phyloP scores from a whole-genome alignment of 2,113 vertebrate genomes.

The Alethe diademata region DNA sequence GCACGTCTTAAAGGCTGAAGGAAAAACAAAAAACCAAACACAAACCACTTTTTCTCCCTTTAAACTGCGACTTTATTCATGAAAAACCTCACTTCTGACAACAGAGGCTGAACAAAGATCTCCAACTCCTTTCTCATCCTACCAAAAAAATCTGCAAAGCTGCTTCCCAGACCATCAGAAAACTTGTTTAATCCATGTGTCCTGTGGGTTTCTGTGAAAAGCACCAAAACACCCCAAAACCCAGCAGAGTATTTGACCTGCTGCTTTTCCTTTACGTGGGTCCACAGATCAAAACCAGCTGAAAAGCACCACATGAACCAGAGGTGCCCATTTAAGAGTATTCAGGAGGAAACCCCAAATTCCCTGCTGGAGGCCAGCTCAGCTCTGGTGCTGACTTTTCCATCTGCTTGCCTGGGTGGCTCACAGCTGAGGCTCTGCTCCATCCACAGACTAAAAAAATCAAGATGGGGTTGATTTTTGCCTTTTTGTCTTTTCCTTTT shows the following conservation, averaged over 20 bases:
- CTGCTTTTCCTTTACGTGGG: background rate
- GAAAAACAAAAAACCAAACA: background rate
- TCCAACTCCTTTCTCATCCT: background rate
- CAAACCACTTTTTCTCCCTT: background rate
- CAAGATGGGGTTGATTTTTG: background rate
- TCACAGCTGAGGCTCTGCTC: background rate
- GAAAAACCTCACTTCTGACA: conserved; percentile 25
- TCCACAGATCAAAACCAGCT: background rate
- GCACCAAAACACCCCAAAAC: background rate
- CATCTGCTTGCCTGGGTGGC: background rate
- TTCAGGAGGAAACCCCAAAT: background rate
- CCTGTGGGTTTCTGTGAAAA: background rate
- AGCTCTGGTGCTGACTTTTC: background rate
- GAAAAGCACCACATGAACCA: background rate
- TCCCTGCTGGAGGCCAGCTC: background rate
- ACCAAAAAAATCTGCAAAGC: conserved; percentile 4
- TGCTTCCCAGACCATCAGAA: background rate
- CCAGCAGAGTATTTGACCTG: background rate
- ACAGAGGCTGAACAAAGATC: background rate
- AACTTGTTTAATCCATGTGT: background rate
- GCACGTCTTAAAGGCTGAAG: background rate
- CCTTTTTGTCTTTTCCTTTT: background rate
- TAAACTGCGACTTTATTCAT: background rate
- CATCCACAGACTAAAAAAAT: background rate
- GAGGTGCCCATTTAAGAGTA: background rate